Evolutionary conservation across 2,797 vertebrate genomes (phyloP).

Genomic region (Sorex maritimensis): DNA sequence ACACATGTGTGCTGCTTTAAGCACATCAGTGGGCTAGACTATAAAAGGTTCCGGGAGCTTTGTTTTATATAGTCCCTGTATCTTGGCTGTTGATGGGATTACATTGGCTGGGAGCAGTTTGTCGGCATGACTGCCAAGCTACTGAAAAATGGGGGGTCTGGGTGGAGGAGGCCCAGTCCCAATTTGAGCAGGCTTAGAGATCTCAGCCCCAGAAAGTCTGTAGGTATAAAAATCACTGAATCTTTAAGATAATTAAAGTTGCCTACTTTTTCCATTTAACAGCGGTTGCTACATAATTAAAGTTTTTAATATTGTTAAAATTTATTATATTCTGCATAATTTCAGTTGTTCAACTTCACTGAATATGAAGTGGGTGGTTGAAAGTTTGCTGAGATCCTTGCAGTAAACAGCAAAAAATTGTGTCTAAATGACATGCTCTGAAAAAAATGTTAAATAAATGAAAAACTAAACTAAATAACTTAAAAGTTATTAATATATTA

Average conservation of each 20-base stretch:
- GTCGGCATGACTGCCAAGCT: too few relatives aligned
- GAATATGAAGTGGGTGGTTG: neutral
- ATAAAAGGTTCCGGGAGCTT: too few relatives aligned
- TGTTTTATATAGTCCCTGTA: too few relatives aligned
- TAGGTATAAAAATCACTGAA: neutral
- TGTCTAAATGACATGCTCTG: neutral
- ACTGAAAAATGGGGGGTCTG: too few relatives aligned
- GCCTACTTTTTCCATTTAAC: neutral
- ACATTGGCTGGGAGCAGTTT: too few relatives aligned
- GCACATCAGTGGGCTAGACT: too few relatives aligned
- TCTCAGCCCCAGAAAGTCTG: too few relatives aligned
- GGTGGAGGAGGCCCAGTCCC: too few relatives aligned
- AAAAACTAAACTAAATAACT: slow-evolving; percentile 13
- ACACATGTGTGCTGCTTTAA: too few relatives aligned
- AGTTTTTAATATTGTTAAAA: slow-evolving; percentile 1
- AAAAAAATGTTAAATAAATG: slow-evolving; percentile 23
- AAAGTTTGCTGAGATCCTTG: slow-evolving; percentile 27
- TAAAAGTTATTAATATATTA: neutral
- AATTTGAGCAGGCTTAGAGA: too few relatives aligned
- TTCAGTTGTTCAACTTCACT: neutral
- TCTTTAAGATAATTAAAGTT: slow-evolving; percentile 7
- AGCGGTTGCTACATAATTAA: slow-evolving; percentile 24
- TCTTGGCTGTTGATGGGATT: too few relatives aligned
- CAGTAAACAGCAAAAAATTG: neutral
- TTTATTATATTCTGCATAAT: neutral